Base-by-base conservation (phyloP, 2,113 vertebrate genomes). In the Balaenoptera acutorostrata region DNA sequence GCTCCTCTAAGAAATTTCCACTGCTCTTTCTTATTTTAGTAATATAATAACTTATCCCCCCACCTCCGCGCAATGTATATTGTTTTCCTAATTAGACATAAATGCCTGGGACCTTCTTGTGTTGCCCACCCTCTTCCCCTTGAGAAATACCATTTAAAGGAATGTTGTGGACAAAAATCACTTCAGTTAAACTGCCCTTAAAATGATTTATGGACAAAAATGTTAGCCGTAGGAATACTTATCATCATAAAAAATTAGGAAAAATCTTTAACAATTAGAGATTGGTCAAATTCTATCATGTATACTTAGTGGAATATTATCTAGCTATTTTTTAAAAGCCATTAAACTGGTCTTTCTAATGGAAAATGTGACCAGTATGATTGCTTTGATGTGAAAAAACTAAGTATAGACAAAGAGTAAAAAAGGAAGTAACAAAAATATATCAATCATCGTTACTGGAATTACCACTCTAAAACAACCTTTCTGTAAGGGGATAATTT, bases 61-160 rank as follows among this genome's bases (percentile, higher is more conserved):
- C 59, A 57, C 75, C 75, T 41, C n/a, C 11, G 5, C 1, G 0
- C 44, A 46, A 18, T 49, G 5, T 87, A 33, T 74, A 36, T 83
- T 92, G 15, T 82, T 94, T 85, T 71, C 49, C 44, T 88, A 46
- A 87, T 78, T 95, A 89, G 57, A 63, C 41, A 33, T 59, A 81
- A 85, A 52, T 36, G 11, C 33, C 21, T 74, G 2, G 31, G 36
- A 69, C 8, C 64, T 90, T 89, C 95, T 83, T 90, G 44, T 91
- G 41, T 94, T 81, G 8, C 69, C 11, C 5, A 12, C 31, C 15
- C 7, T 29, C 11, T 18, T 25, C 18, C 55, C 11, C 27, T 55
- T 86, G 82, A 91, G 68, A 96, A 97, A 93, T 93, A 52, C 18
- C 33, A 90, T 71, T 92, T 81, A 88, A 95, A 49, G 96, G 52